Evolutionary conservation across 2,113 vertebrate species (phyloP).

Genomic region (Coryphaenoides rupestris): DNA sequence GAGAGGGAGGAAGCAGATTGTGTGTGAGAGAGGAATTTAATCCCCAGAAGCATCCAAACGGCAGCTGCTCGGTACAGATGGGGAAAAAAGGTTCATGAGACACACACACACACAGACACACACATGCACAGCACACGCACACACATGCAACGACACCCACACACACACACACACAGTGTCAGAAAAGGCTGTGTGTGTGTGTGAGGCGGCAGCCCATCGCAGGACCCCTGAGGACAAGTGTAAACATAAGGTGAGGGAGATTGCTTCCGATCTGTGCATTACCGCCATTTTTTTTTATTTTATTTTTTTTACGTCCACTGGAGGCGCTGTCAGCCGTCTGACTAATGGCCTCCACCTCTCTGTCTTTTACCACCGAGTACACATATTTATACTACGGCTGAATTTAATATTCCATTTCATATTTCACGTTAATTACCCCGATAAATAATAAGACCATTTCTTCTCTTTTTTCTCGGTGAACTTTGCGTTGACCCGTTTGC

Average conservation of each 20-base stretch:
- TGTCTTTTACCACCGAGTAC: slow-evolving; percentile 1
- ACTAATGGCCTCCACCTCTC: slow-evolving; percentile 44
- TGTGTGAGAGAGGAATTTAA: slow-evolving; percentile 55
- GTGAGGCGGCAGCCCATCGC: slow-evolving; percentile 32
- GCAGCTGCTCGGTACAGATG: slow-evolving; percentile 64
- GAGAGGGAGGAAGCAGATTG: slow-evolving; percentile 44
- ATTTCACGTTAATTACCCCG: neutral
- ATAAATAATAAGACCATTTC: neutral
- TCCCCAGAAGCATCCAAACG: slow-evolving; percentile 62
- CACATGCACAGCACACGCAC: neutral
- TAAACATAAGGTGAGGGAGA: slow-evolving; percentile 56
- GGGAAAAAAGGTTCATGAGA: slow-evolving; percentile 38
- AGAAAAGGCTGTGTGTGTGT: slow-evolving; percentile 36
- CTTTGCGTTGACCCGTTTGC: no score
- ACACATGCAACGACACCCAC: no score
- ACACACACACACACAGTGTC: slow-evolving; percentile 8
- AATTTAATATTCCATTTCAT: neutral
- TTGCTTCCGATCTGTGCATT: slow-evolving; percentile 47
- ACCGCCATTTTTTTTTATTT: slow-evolving; percentile 30
- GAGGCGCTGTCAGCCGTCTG: slow-evolving; percentile 43
- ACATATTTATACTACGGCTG: neutral
- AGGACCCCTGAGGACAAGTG: slow-evolving; percentile 46
- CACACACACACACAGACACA: slow-evolving; percentile 3
- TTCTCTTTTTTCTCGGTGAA: no score
- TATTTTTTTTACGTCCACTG: slow-evolving; percentile 31